phyloP scores from a whole-genome alignment of 2,888 invertebrate species.

The Mimachlamys varia region DNA sequence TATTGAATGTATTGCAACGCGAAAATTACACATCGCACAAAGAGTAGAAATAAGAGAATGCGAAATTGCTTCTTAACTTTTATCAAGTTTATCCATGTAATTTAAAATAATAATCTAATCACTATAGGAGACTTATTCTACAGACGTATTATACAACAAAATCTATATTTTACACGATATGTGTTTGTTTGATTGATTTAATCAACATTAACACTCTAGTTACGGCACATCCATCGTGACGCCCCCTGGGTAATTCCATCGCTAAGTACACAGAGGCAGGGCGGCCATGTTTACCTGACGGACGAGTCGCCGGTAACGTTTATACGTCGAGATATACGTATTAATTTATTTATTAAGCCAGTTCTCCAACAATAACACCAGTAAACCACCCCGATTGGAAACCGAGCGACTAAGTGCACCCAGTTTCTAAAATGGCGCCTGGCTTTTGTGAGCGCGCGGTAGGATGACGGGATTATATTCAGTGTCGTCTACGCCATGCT shows the following conservation, averaged over 20 bases:
- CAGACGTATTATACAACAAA: not conserved
- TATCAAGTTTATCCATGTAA: too few species aligned
- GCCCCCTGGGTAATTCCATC: not conserved
- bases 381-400: slow-evolving; percentile 31
- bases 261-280: not conserved
- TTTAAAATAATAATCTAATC: not conserved
- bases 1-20: too few species aligned
- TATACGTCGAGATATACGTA: not conserved
- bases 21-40: too few species aligned
- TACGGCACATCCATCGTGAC: not conserved
- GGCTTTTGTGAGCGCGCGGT: slow-evolving; percentile 12
- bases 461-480: slow-evolving; percentile 15
- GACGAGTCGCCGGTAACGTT: not conserved
- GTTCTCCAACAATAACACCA: not conserved
- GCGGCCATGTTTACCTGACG: not conserved
- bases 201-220: not conserved
- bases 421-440: slow-evolving; percentile 3
- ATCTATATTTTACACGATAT: not conserved
- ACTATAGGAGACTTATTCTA: not conserved
- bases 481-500: not conserved
- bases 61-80: too few species aligned
- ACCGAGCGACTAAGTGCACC: slow-evolving; percentile 23
- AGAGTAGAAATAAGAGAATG: too few species aligned
- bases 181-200: not conserved
- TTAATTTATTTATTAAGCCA: slow-evolving; percentile 36